Evolutionary conservation across 1,140 invertebrate species (phyloP), one percentile per base, ranked within the genome.

Genomic region (Lysiphlebus fabarum): DNA sequence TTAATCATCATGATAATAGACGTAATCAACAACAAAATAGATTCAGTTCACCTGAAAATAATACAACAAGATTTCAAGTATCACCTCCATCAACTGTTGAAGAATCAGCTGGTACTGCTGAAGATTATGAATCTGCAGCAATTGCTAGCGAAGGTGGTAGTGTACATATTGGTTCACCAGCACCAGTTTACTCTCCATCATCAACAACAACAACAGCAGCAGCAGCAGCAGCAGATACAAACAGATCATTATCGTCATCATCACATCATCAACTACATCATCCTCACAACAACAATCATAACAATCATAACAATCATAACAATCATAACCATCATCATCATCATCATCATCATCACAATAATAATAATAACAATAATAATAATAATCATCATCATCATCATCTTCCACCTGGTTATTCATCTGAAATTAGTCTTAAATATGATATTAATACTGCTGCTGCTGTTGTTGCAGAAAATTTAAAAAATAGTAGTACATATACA

Each of bases 401-500:
- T 47, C 57, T 70, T 7, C 63, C 70, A 12, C 38, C 65, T 26
- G 64, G 65, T 7, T 70, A 69, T n/a, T 17, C 69, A 0, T 26
- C 17, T 2, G 67, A 62, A 14, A 47, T 59, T 0, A 65, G 63
- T 3, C 61, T 75, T 40, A 75, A 76, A 53, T 75, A 73, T 59
- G 72, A 70, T 2, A 56, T 68, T 0, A 65, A 70, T 3, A 44
- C 69, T 0, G 66, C 64, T 2, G 62, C 63, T 0, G 64, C 66
- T 1, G 65, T 62, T 0, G 62, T 72, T 0, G 50, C 70, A 5
- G 76, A 77, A 0, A 67, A 63, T 14, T 69, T 79, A 17, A 79
- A 80, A 51, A 64, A 63, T 0, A 66, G 68, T 0, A 78, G 70
- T 44, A 79, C 78, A 3, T 77, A 80, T 44, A 75, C 78, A 4